phyloP scores from a whole-genome alignment of 2,113 vertebrate genomes.

The Eubucco bourcierii region DNA sequence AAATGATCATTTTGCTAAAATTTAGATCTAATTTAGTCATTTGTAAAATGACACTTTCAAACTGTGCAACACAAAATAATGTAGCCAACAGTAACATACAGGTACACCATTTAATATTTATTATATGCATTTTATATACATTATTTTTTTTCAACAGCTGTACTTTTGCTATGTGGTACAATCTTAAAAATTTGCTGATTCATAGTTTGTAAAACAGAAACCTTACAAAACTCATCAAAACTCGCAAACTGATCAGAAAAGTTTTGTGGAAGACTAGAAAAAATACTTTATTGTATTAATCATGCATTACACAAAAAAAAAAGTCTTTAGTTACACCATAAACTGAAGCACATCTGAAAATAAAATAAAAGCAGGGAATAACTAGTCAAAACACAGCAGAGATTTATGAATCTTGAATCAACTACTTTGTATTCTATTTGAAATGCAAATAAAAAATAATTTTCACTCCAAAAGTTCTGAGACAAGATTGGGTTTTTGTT shows the following conservation, averaged over 20 bases:
- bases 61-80: constrained; percentile 80
- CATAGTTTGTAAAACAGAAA: constrained; percentile 94
- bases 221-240: constrained; percentile 97
- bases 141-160: constrained; percentile 92
- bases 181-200: constrained; percentile 97
- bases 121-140: constrained; percentile 99
- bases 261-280: constrained; percentile 98
- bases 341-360: constrained; percentile 84
- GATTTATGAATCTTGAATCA: constrained; percentile 81
- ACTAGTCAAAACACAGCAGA: constrained; percentile 81
- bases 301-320: constrained; percentile 97
- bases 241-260: constrained; percentile 92
- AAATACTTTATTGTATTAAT: constrained; percentile 98
- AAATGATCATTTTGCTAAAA: constrained; percentile 60
- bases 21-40: constrained; percentile 70
- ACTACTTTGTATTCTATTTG: constrained; percentile 74
- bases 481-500: constrained; percentile 55
- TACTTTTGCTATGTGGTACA: constrained; percentile 94
- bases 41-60: constrained; percentile 74
- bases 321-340: constrained; percentile 88
- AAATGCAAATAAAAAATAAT: constrained; percentile 77
- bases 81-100: constrained; percentile 86
- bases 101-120: constrained; percentile 99
- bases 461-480: constrained; percentile 76
- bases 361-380: constrained; percentile 79